Base-by-base conservation (phyloP, 2,888 invertebrate genomes). In the Himalopsyche anomala region DNA sequence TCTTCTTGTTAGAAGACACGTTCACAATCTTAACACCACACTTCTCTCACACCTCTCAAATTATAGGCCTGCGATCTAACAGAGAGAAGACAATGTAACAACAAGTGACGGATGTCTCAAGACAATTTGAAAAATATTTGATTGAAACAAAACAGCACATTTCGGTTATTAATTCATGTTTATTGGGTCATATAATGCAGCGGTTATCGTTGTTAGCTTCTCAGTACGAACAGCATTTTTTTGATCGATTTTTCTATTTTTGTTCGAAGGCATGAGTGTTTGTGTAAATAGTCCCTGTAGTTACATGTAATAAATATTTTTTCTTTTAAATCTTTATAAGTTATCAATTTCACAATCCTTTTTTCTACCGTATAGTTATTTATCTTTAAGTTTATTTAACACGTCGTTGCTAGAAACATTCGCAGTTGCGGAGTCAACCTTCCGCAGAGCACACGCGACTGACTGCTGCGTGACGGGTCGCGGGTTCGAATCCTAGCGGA, bases 1-100 rank as follows among this genome's bases (percentile, higher is more conserved):
- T 56, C n/a, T 56, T 62, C 19, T 62, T 19, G 51, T 51, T 51
- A 51, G 62, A 19, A 62, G 62, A 62, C 62, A 62, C 62, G 62
- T 62, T 62, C 62, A 62, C 6, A 62, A 62, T 62, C 62, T 62
- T 62, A 5, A n/a, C 15, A 9, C 28, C 62, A 62, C 9, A 62
- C 19, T 28, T 19, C 19, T 62, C 62, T 62, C 62, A 62, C 62
- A 62, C 62, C 28, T 62, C 62, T 19, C 19, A 62, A 62, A 62
- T 62, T 62, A 62, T 62, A 62, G 62, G 19, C 62, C 19, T 62
- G 28, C 62, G 6, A 19, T 62, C 28, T 62, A 62, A n/a, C 62
- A 62, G 9, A 62, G 19, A 62, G 19, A 62, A 19, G n/a, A n/a
- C 56, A 19, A 56, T 56, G n/a, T 56, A 6, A 56, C 56, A 56